A percentile compares a stretch with the other conserved stretches of the same genome.
Evolutionary conservation across 2,113 vertebrate genomes (phyloP).

Genomic region (Mus spicilegus): DNA sequence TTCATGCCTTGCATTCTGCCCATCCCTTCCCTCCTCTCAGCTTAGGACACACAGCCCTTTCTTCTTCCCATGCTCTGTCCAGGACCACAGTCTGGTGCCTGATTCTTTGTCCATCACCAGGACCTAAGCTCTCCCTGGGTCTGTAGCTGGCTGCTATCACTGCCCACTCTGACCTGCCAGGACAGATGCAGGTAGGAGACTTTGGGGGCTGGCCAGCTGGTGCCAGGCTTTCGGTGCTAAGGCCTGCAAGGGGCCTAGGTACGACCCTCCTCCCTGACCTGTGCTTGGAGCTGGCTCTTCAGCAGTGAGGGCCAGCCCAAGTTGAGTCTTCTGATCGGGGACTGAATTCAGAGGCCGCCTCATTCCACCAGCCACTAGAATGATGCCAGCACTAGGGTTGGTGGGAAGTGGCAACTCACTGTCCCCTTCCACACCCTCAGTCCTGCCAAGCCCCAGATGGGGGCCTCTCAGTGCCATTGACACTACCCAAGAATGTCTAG

Average conservation of each 20-base stretch:
- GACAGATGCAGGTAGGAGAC: background rate
- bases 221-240: conserved; percentile 77
- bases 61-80: background rate
- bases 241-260: conserved; percentile 43
- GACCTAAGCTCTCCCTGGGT: background rate
- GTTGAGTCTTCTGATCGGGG: conserved; percentile 1
- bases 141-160: conserved; percentile 37
- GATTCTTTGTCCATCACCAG: background rate
- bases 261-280: background rate
- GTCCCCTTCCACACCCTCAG: background rate
- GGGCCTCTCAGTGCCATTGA: conserved; percentile 76
- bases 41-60: background rate
- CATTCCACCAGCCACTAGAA: background rate
- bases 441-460: conserved; percentile 71
- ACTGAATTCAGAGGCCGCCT: conserved; percentile 46
- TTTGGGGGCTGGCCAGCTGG: conserved; percentile 18
- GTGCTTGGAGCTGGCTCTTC: background rate
- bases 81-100: background rate
- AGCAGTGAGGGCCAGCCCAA: background rate
- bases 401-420: background rate
- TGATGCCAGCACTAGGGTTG: conserved; percentile 48
- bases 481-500: conserved; percentile 62
- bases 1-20: conserved; percentile 18
- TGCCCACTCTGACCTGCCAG: conserved; percentile 47
- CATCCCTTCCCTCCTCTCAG: background rate